phyloP scores from a whole-genome alignment of 2,797 vertebrate species.

The Tamandua tetradactyla region DNA sequence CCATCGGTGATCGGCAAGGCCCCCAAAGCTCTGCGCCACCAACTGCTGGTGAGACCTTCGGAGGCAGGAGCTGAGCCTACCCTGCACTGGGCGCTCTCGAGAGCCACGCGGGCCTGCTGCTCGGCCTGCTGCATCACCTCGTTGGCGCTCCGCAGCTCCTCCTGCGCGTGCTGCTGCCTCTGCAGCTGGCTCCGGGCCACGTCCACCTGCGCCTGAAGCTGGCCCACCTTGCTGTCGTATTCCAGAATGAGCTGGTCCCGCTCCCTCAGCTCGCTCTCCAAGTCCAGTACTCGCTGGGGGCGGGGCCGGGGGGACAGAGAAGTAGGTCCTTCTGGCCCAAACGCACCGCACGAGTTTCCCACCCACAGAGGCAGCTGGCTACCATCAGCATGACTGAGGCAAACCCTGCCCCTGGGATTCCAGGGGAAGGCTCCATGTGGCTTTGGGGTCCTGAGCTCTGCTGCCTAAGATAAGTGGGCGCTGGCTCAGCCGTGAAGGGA shows the following conservation, averaged over 20 bases:
- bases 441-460: rapidly evolving
- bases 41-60: background rate
- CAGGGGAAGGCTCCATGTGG: background rate
- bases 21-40: background rate
- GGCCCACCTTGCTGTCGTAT: slow-evolving; percentile 27
- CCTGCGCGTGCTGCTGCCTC: slow-evolving; percentile 43
- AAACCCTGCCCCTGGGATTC: rapidly evolving
- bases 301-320: background rate
- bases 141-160: slow-evolving; percentile 16
- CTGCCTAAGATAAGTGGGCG: background rate
- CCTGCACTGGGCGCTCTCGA: slow-evolving; percentile 77
- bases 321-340: background rate
- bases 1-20: background rate
- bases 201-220: slow-evolving; percentile 71
- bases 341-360: background rate
- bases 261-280: slow-evolving; percentile 62
- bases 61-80: background rate
- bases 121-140: slow-evolving; percentile 70
- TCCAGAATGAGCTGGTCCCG: slow-evolving; percentile 21
- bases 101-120: slow-evolving; percentile 80
- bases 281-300: slow-evolving; percentile 75
- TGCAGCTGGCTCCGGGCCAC: background rate
- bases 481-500: rapidly evolving
- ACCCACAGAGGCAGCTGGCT: rapidly evolving
- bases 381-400: background rate